Conservation (phyloP, 2,797 vertebrate genomes). For the Phrynocephalus guinanensis region DNA sequence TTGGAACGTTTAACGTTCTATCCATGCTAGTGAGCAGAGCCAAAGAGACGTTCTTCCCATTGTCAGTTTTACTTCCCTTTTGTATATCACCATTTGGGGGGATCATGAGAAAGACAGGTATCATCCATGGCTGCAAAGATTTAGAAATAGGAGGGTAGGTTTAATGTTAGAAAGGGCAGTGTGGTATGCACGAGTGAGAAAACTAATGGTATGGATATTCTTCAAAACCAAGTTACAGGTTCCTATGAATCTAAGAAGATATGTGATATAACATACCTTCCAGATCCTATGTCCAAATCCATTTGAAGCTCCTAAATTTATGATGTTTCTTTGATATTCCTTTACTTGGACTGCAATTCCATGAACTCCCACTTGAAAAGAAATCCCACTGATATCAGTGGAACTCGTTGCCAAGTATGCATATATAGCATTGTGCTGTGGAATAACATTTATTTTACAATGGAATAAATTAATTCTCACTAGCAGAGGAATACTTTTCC, state of each 20-base stretch:
- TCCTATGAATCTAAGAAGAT: background rate
- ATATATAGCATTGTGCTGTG: background rate
- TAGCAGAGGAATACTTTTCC: conserved; percentile 5
- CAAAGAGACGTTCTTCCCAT: background rate
- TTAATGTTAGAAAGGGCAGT: background rate
- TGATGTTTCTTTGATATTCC: background rate
- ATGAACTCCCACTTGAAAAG: background rate
- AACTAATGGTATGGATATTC: background rate
- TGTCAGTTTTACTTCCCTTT: background rate
- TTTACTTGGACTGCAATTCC: background rate
- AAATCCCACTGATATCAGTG: background rate
- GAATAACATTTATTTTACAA: background rate
- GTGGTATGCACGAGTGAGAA: background rate
- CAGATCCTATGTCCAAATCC: no score
- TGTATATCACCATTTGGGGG: background rate
- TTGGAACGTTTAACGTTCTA: background rate
- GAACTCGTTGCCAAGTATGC: background rate
- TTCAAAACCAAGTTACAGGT: background rate
- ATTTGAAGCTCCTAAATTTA: no score
- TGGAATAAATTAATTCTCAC: background rate
- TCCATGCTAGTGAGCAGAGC: background rate
- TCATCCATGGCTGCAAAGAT: background rate
- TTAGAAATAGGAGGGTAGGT: background rate
- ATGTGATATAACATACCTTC: background rate
- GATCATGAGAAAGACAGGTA: background rate